Evolutionary conservation across 2,888 invertebrate species (phyloP).

Genomic region (Drosophila pseudotakahashii): DNA sequence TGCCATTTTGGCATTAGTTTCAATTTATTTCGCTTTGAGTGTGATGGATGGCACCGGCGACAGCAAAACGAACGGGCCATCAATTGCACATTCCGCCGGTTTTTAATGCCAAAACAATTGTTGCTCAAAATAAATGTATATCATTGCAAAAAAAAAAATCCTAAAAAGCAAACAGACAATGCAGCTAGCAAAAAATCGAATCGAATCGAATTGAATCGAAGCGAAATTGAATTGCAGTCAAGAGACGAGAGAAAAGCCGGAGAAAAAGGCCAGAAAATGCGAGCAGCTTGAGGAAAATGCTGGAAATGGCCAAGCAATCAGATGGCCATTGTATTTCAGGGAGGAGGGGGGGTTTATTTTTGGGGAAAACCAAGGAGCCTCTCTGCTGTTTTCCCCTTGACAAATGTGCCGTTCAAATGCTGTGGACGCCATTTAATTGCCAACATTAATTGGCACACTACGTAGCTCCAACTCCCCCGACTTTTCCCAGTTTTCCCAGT

Average conservation of each 20-base stretch:
- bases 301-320: conserved; percentile 39
- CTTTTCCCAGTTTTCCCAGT: neutral
- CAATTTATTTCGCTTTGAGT: conserved; percentile 78
- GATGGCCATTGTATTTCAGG: conserved; percentile 28
- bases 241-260: conserved; percentile 7
- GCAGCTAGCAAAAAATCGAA: neutral
- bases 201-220: conserved; percentile 17
- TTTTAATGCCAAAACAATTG: conserved; percentile 78
- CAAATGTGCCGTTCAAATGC: conserved; percentile 38
- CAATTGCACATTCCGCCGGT: conserved; percentile 35
- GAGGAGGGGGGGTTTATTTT: neutral
- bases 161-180: neutral
- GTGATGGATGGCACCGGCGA: conserved; percentile 75
- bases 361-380: neutral
- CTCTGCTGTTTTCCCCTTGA: conserved; percentile 7
- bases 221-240: conserved; percentile 37
- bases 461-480: neutral
- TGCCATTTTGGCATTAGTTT: conserved; percentile 78
- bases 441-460: conserved; percentile 41
- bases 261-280: conserved; percentile 18
- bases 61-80: conserved; percentile 54
- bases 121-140: conserved; percentile 66
- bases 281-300: conserved; percentile 17
- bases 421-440: conserved; percentile 49
- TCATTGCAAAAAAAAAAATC: conserved; percentile 14